Evolutionary conservation across 2,888 invertebrate species (phyloP).

Genomic region (Embidobia sp.): DNA sequence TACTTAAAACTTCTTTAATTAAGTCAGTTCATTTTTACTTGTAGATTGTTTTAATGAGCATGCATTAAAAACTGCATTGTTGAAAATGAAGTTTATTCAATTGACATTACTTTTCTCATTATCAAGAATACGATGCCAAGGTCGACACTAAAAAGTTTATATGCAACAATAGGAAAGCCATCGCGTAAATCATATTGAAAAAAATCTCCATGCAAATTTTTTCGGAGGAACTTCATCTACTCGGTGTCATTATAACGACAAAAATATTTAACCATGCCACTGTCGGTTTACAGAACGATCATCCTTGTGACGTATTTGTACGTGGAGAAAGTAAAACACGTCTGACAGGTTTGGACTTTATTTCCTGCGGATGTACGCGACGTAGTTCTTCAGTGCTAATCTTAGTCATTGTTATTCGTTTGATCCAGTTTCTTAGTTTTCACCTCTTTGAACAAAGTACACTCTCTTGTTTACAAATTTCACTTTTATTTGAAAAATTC

Average conservation of each 20-base stretch:
- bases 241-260: conserved; percentile 8
- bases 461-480: conserved; percentile 24
- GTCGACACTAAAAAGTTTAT: conserved; percentile 20
- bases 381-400: conserved; percentile 28
- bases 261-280: conserved; percentile 57
- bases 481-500: conserved; percentile 39
- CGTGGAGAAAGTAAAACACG: conserved; percentile 57
- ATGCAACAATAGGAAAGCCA: conserved; percentile 30
- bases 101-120: too few species aligned
- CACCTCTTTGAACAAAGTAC: conserved; percentile 20
- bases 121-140: conserved; percentile 46
- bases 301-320: conserved; percentile 58
- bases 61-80: too few species aligned
- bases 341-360: conserved; percentile 38
- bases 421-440: conserved; percentile 48
- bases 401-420: conserved; percentile 45
- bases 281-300: conserved; percentile 53
- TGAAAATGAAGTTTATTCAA: too few species aligned
- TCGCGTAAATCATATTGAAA: not conserved
- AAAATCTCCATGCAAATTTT: conserved; percentile 7
- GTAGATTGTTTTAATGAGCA: too few species aligned
- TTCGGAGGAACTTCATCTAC: conserved; percentile 17
- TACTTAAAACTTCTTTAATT: too few species aligned
- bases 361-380: conserved; percentile 56
- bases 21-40: too few species aligned